Conservation (phyloP, 1,140 invertebrate genomes). For the Acyrthosiphon pisum region DNA sequence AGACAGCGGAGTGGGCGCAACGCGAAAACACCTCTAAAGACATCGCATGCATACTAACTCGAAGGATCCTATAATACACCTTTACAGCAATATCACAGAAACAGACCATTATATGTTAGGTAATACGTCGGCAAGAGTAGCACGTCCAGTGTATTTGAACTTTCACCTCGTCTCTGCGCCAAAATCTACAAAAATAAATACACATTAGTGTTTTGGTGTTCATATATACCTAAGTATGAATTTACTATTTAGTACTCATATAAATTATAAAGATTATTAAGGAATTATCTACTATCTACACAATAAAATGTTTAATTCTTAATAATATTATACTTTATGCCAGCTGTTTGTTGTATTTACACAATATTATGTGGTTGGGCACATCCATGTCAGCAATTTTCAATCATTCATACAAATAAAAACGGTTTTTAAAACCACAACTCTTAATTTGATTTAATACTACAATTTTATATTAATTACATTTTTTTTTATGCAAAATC, state of each 20-base stretch:
- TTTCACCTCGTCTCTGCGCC: slow-evolving; percentile 18
- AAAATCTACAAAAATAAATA: slow-evolving; percentile 31
- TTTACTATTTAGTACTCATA: neutral
- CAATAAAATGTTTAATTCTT: neutral
- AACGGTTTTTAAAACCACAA: neutral
- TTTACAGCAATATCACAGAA: neutral
- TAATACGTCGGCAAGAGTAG: slow-evolving; percentile 36
- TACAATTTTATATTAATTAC: neutral
- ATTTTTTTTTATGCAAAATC: neutral
- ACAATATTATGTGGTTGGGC: neutral
- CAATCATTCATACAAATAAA: neutral
- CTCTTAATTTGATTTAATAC: neutral
- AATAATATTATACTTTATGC: neutral
- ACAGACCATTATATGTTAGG: slow-evolving; percentile 16
- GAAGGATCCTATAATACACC: neutral
- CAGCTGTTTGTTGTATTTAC: neutral
- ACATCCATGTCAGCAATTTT: neutral
- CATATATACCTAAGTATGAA: neutral
- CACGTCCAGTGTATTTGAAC: slow-evolving; percentile 26
- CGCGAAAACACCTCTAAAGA: slow-evolving; percentile 16
- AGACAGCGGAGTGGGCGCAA: neutral
- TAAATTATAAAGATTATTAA: neutral
- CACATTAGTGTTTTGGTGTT: neutral
- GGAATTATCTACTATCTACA: neutral
- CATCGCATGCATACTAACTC: neutral